A percentile compares a stretch with the other conserved stretches of the same genome.
Evolutionary conservation across 2,888 invertebrate genomes (phyloP).

Genomic region (Drosophila meridiana): DNA sequence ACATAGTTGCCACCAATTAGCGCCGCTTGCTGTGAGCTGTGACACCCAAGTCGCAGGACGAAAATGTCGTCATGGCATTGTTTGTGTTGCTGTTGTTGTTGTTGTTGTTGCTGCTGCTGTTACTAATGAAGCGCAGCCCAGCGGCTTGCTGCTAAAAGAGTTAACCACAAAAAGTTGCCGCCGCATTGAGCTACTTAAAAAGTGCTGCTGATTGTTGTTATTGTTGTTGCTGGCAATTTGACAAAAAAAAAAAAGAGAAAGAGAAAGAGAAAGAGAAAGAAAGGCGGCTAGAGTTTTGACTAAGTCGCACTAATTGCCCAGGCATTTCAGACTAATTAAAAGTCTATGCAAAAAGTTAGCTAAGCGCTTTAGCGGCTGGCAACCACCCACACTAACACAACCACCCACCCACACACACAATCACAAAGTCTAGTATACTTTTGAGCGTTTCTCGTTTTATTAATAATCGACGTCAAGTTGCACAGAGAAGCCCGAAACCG

Average conservation of each 20-base stretch:
- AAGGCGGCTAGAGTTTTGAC: slow-evolving; percentile 10
- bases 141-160: slow-evolving; percentile 24
- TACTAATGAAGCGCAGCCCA: slow-evolving; percentile 39
- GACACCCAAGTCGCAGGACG: slow-evolving; percentile 50
- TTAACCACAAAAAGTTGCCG: slow-evolving; percentile 59
- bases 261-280: background rate
- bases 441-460: slow-evolving; percentile 44
- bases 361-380: slow-evolving; percentile 73
- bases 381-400: background rate
- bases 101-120: slow-evolving; percentile 7
- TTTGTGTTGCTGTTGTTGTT: slow-evolving; percentile 17
- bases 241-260: slow-evolving; percentile 6
- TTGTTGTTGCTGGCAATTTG: slow-evolving; percentile 20
- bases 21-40: slow-evolving; percentile 68
- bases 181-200: slow-evolving; percentile 56
- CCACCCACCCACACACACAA: background rate
- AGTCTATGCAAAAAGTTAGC: slow-evolving; percentile 31
- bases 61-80: slow-evolving; percentile 60
- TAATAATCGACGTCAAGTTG: slow-evolving; percentile 50
- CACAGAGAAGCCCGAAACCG: background rate
- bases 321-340: slow-evolving; percentile 47
- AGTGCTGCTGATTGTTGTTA: slow-evolving; percentile 12
- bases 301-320: slow-evolving; percentile 70
- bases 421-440: slow-evolving; percentile 29
- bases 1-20: slow-evolving; percentile 76